Evolutionary conservation across 2,888 invertebrate species (phyloP), one percentile per base, ranked within the genome.

Genomic region (Nephrocerus scutellatus): DNA sequence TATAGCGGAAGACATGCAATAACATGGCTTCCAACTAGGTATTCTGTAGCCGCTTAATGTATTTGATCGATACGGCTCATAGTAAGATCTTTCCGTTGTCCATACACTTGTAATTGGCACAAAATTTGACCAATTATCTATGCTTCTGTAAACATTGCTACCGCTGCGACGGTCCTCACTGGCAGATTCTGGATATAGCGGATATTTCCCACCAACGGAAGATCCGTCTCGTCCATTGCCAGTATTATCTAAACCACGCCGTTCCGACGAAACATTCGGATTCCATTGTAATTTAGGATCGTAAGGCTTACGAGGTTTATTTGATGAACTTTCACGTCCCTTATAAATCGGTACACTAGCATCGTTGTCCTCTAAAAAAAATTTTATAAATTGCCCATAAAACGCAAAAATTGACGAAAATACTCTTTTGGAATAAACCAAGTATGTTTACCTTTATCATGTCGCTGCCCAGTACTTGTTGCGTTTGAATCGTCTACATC

Each of bases 1-100:
- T 16, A 53, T 49, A 8, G 48, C 44, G 7, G 57, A 49, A 9
- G 57, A 50, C 47, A 60, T 50, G 40, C 68, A 68, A 46, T 62
- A 59, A 37, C 68, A 68, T 5, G 67, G 67, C 32, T 61, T 63
- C 62, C 67, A 82, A 31, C 53, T 56, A 15, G 59, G 57, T 0
- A 43, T 41, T 3, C 56, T 48, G 15, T 59, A 57, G n/a, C 56
- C 53, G 3, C 43, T 36, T 1, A 54, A 48, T 30, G 54, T 30
- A 30, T 50, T 55, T 9, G 56, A 52, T 14, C 58, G 56, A 28
- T 59, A 56, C 23, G 56, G 54, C 22, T 62, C 59, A 5, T 51
- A 54, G 4, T 63, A 60, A 9, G 54, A 43, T 0, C 63, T 52
- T 34, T 67, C 65, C 3, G 69, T 69, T 10, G 68, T 69, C 44